A percentile compares a stretch with the other conserved stretches of the same genome.
Evolutionary conservation across 2,888 invertebrate species (phyloP).

Genomic region (Opisthograptis luteolata): DNA sequence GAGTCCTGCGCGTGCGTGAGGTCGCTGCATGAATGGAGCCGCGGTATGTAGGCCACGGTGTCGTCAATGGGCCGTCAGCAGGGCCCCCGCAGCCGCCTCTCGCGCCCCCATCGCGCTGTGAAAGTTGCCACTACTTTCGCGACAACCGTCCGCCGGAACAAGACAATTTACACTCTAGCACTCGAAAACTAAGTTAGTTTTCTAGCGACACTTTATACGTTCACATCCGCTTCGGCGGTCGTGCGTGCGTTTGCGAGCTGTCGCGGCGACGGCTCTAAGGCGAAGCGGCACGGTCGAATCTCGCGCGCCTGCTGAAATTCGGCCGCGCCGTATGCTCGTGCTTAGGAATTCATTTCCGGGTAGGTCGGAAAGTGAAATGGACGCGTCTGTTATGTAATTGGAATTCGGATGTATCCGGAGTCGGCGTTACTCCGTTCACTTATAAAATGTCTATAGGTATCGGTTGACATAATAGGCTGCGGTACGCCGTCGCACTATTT

Average conservation of each 20-base stretch:
- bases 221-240: conserved; percentile 81
- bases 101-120: conserved; percentile 78
- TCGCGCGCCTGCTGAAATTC: conserved; percentile 58
- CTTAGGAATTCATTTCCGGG: conserved; percentile 85
- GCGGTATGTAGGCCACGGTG: conserved; percentile 83
- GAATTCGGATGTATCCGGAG: conserved; percentile 84
- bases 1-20: conserved; percentile 74
- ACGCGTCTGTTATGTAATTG: conserved; percentile 84
- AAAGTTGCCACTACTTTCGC: conserved; percentile 84
- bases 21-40: conserved; percentile 81
- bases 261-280: conserved; percentile 53
- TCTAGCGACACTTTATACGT: conserved; percentile 63
- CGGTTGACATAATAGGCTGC: conserved; percentile 76
- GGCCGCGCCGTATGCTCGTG: conserved; percentile 80
- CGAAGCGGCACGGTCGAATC: conserved; percentile 53
- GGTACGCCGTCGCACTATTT: conserved; percentile 54
- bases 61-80: conserved; percentile 80
- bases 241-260: conserved; percentile 62
- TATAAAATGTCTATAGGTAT: conserved; percentile 77
- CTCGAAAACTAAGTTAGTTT: conserved; percentile 74
- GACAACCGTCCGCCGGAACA: conserved; percentile 62
- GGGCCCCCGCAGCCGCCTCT: conserved; percentile 74
- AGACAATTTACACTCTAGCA: conserved; percentile 72
- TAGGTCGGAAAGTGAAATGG: conserved; percentile 84
- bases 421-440: conserved; percentile 81